phyloP scores from a whole-genome alignment of 2,113 vertebrate species.

The Podilymbus podiceps region DNA sequence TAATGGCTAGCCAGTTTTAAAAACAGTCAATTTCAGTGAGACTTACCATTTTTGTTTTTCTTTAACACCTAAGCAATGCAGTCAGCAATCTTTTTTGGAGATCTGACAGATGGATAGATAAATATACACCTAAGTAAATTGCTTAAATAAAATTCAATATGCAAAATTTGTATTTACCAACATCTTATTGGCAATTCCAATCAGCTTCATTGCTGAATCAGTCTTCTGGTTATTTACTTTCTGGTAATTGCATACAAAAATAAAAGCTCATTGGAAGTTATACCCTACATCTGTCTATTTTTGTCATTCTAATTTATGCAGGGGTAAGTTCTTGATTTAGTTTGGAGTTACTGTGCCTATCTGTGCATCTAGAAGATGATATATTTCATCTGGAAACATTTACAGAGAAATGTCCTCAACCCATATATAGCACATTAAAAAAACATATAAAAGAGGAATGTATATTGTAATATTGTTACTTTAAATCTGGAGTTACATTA shows the following conservation, averaged over 20 bases:
- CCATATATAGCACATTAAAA: conserved; percentile 43
- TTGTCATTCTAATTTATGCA: conserved; percentile 2
- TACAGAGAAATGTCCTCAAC: conserved; percentile 48
- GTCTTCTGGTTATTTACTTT: conserved; percentile 41
- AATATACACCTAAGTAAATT: not conserved
- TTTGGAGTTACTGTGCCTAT: conserved; percentile 56
- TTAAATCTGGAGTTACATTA: conserved; percentile 48
- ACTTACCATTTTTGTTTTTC: not conserved
- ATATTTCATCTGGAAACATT: conserved; percentile 66
- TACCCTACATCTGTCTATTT: conserved; percentile 6
- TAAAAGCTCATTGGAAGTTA: conserved; percentile 28
- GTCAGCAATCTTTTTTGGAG: not conserved
- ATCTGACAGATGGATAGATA: not conserved
- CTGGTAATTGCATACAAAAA: conserved; percentile 29
- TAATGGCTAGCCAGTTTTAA: not conserved
- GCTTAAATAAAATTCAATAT: conserved; percentile 19
- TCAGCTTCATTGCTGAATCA: not conserved
- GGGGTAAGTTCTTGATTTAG: conserved; percentile 28
- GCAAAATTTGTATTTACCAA: conserved; percentile 24
- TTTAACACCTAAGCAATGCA: not conserved
- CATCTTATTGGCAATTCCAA: not conserved
- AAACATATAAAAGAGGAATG: conserved; percentile 43
- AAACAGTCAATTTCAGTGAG: not conserved
- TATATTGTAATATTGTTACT: conserved; percentile 42
- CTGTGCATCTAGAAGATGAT: conserved; percentile 55